Conservation (phyloP, 1,140 invertebrate species). For the Drosophila ironensis region DNA sequence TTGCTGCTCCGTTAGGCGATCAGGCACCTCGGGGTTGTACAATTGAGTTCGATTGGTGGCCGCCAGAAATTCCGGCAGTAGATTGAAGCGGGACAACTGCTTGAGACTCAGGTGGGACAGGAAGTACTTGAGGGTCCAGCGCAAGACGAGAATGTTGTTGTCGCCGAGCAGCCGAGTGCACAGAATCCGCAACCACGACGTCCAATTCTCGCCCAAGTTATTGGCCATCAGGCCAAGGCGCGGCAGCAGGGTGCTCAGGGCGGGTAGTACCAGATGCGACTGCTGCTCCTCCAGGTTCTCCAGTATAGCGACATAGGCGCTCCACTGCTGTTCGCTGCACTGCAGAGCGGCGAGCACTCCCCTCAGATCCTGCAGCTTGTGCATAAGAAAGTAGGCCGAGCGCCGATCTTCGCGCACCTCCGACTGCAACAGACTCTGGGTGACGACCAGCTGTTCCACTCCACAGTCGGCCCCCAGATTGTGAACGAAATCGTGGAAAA, state of each 20-base stretch:
- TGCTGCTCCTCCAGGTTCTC: conserved; percentile 86
- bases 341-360: conserved; percentile 3
- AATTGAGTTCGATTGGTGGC: conserved; percentile 65
- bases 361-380: conserved; percentile 31
- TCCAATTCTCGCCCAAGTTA: conserved; percentile 16
- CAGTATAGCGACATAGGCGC: conserved; percentile 74
- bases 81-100: conserved; percentile 14
- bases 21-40: conserved; percentile 47
- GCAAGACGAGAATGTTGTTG: conserved; percentile 83
- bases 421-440: conserved; percentile 43
- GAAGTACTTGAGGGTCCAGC: conserved; percentile 79
- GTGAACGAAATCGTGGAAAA: conserved; percentile 51
- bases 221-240: conserved; percentile 43
- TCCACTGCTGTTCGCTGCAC: conserved; percentile 47
- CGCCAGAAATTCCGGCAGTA: conserved; percentile 47
- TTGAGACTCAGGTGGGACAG: conserved; percentile 23
- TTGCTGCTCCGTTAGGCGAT: conserved; percentile 17
- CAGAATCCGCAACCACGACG: conserved; percentile 81
- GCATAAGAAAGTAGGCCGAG: conserved; percentile 55
- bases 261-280: conserved; percentile 84
- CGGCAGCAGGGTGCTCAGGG: conserved; percentile 68
- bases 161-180: conserved; percentile 79
- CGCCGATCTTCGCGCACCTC: conserved; percentile 49
- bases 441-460: conserved; percentile 18
- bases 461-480: conserved; percentile 38